phyloP scores from a whole-genome alignment of 2,797 vertebrate species.

The Poecilia velifera region DNA sequence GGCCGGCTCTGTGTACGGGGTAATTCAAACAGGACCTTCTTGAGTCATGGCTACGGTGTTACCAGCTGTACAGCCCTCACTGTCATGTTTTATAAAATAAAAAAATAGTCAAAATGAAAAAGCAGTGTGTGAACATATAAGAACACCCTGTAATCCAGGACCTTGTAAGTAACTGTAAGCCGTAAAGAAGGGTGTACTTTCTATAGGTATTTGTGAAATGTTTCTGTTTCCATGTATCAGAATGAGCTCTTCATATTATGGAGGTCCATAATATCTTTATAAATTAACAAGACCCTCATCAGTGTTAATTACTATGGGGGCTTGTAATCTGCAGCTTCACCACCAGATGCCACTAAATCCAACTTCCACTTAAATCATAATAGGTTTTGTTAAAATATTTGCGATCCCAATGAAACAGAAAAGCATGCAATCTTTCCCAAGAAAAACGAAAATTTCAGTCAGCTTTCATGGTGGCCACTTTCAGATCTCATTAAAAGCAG shows the following conservation, averaged over 20 bases:
- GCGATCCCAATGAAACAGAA: background rate
- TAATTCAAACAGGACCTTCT: background rate
- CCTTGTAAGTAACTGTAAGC: background rate
- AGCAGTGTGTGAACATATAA: background rate
- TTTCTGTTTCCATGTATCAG: background rate
- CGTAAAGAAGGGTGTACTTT: background rate
- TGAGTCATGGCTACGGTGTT: background rate
- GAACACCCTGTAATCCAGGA: background rate
- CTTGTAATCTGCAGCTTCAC: background rate
- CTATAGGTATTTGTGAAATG: background rate
- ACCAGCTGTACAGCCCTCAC: background rate
- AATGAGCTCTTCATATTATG: background rate
- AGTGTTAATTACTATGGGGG: background rate
- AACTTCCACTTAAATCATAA: background rate
- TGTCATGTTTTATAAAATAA: background rate
- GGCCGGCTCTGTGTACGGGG: too few relatives aligned
- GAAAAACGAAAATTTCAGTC: background rate
- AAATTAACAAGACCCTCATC: background rate
- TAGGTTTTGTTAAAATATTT: background rate
- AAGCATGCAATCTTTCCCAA: background rate
- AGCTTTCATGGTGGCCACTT: background rate
- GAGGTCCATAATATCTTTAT: background rate
- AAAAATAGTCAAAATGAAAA: background rate
- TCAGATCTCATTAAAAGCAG: background rate
- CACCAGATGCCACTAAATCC: slow-evolving; percentile 3